phyloP scores from a whole-genome alignment of 2,113 vertebrate genomes.

The Nerophis ophidion region DNA sequence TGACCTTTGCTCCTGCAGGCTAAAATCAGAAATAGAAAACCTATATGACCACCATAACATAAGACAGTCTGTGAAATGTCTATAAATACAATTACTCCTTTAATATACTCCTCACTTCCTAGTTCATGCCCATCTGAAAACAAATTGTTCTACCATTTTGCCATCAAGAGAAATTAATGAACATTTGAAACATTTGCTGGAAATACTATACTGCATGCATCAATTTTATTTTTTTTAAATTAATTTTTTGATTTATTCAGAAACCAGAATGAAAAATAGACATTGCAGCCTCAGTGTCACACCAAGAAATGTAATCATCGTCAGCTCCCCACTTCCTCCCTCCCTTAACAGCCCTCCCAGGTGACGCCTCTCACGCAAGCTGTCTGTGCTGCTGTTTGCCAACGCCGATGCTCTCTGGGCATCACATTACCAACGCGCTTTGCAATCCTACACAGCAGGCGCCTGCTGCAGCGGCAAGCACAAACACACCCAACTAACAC shows the following conservation, averaged over 20 bases:
- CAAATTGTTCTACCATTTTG: no score
- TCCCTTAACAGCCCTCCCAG: conserved; percentile 19
- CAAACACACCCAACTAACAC: conserved; percentile 55
- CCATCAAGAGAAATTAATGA: no score
- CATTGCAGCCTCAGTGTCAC: conserved; percentile 13
- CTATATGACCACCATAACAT: no score
- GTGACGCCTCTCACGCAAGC: conserved; percentile 46
- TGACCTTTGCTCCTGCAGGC: no score
- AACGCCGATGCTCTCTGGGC: conserved; percentile 44
- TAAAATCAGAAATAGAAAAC: no score
- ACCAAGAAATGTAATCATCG: conserved; percentile 33
- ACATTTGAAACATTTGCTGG: not conserved
- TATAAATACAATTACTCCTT: not conserved
- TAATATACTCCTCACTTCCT: not conserved
- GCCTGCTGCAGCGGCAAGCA: conserved; percentile 36
- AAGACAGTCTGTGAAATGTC: no score
- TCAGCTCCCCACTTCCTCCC: conserved; percentile 23
- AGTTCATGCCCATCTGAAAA: not conserved
- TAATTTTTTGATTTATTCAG: not conserved
- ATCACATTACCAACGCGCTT: conserved; percentile 51
- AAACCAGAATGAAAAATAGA: not conserved
- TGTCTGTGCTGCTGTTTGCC: conserved; percentile 51
- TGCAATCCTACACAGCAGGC: conserved; percentile 52
- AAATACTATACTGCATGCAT: not conserved
- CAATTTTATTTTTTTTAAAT: not conserved